Evolutionary conservation across 2,888 invertebrate species (phyloP), one percentile per base, ranked within the genome.

Genomic region (Drosophila pegasa): DNA sequence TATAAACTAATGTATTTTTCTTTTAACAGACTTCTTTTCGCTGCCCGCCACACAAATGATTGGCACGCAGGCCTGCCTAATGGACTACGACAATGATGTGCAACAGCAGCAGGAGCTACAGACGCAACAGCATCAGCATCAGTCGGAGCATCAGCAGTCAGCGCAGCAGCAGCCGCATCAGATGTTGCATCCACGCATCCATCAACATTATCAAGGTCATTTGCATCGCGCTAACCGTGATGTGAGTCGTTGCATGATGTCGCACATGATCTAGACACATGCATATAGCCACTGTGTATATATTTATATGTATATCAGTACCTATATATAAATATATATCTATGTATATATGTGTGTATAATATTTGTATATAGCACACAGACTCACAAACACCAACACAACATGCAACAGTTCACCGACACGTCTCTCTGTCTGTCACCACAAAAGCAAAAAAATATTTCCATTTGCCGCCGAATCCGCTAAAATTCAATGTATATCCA

Each of bases 161-260:
- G 64, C 69, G 33, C 74, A 71, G 5, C 71, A 59, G n/a, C 77
- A 70, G 27, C 74, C 71, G 6, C 72, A 58, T n/a, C 77, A 69
- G 35, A 72, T 77, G 38, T 66, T 67, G 27, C 71, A 71, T 60
- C 72, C 73, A 62, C 81, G 74, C 63, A 71, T 72, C 40, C 71
- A 75, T 69, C 85, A 83, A 71, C 83, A 87, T 73, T 90, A 89
- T 84, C 90, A 90, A 89, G 90, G 90, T 89, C 90, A 90, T 78
- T 90, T 90, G 83, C 90, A 90, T 86, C 90, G 90, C 81, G 78
- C 90, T 78, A 90, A 90, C 85, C 88, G 90, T 74, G 90, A 90
- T 87, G 90, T 90, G 87, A 90, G 90, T 87, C 90, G 90, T 87
- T 90, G 90, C 83, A 85, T 90, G 88, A 84, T 90, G 84, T 90